A percentile compares a stretch with the other conserved stretches of the same genome.
phyloP scores from a whole-genome alignment of 37 sponge, comb jelly and placozoan species.

The Corticium candelabrum region DNA sequence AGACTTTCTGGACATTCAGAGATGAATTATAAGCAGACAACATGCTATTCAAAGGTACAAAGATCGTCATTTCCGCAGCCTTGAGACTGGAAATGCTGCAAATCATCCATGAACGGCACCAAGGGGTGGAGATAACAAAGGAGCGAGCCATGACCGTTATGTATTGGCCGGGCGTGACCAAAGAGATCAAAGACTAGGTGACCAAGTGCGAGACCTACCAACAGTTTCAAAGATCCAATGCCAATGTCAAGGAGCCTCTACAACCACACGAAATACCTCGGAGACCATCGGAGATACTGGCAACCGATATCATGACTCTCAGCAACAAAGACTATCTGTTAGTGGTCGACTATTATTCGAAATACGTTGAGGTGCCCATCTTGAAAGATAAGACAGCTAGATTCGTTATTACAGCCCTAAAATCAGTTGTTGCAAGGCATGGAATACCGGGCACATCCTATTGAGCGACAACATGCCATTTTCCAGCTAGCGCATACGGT shows the following conservation, averaged over 20 bases:
- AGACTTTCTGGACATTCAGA: no score
- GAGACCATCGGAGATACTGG: background rate
- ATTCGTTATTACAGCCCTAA: no score
- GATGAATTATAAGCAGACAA: no score
- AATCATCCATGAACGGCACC: background rate
- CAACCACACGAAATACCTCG: background rate
- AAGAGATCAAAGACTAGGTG: background rate
- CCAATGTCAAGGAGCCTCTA: background rate
- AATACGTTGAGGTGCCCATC: conserved; percentile 1
- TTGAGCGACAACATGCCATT: no score
- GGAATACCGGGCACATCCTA: no score
- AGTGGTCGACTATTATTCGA: conserved; percentile 5
- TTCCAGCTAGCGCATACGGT: no score
- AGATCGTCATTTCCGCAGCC: background rate
- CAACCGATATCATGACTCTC: background rate
- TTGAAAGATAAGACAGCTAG: background rate
- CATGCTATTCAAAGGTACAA: background rate
- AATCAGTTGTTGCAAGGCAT: no score
- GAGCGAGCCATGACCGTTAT: background rate
- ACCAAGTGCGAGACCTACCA: conserved; percentile 5
- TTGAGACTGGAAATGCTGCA: background rate
- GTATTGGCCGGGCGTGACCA: background rate
- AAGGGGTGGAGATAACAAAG: background rate
- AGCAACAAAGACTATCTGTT: background rate
- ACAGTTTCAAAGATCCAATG: background rate